Evolutionary conservation across 2,888 invertebrate species (phyloP).

Genomic region (Sycophila texana): DNA sequence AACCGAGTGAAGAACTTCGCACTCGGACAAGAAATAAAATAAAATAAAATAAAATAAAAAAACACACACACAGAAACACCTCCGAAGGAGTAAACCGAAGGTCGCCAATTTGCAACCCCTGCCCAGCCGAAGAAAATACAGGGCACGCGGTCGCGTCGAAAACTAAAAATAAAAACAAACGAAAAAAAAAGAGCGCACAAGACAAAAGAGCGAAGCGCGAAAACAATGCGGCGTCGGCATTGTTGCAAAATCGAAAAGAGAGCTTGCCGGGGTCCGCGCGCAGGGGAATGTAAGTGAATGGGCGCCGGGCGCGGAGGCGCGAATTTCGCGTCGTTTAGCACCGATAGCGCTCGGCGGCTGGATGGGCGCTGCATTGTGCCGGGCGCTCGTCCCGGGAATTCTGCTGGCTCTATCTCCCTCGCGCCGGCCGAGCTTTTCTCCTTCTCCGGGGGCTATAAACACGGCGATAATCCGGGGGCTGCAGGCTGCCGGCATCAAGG

Average conservation of each 20-base stretch:
- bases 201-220: constrained; percentile 1
- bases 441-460: constrained; percentile 41
- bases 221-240: neutral
- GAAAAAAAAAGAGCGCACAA: neutral
- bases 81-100: neutral
- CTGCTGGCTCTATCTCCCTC: neutral
- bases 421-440: neutral
- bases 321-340: constrained; percentile 35
- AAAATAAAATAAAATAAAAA: too few relatives aligned
- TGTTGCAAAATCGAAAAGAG: constrained; percentile 26
- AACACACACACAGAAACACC: neutral
- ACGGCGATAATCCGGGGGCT: constrained; percentile 49
- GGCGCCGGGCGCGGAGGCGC: constrained; percentile 15
- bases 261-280: too few relatives aligned
- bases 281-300: constrained; percentile 20
- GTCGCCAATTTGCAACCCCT: neutral
- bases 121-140: neutral
- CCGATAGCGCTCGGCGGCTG: constrained; percentile 9
- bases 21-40: too few relatives aligned
- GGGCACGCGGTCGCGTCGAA: neutral
- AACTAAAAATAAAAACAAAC: too few relatives aligned
- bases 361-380: neutral
- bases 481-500: constrained; percentile 23
- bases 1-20: neutral
- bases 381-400: constrained; percentile 44